Evolutionary conservation across 2,113 vertebrate genomes (phyloP).

Genomic region (Pterocles orientalis): DNA sequence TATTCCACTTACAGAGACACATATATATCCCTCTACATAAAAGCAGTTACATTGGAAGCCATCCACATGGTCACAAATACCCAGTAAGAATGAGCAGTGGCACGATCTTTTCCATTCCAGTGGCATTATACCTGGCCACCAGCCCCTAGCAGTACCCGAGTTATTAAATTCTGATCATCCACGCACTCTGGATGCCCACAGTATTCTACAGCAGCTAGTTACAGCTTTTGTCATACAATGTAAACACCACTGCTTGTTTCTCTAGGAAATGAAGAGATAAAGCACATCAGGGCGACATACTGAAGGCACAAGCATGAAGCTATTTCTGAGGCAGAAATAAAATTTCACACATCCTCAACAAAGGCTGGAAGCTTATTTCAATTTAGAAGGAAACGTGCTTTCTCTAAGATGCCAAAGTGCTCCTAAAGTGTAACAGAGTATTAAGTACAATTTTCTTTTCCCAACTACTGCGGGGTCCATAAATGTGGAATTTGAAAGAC

Average conservation of each 20-base stretch:
- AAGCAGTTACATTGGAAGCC: neutral
- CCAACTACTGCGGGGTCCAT: neutral
- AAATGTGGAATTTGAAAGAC: neutral
- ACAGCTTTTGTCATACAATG: neutral
- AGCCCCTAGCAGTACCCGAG: neutral
- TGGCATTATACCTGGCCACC: neutral
- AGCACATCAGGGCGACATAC: neutral
- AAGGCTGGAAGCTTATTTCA: neutral
- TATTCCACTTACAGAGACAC: too few species aligned
- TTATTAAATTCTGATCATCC: neutral
- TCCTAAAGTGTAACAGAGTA: neutral
- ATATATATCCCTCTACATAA: accelerated
- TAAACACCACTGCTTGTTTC: neutral
- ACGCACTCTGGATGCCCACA: neutral
- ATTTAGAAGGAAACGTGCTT: neutral
- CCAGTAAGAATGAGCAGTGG: neutral
- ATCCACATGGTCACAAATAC: neutral
- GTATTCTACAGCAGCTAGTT: neutral
- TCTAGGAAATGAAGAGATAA: neutral
- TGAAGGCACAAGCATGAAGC: neutral
- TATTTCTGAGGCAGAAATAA: neutral
- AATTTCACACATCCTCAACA: neutral
- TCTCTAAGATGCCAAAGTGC: neutral
- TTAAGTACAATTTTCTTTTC: neutral
- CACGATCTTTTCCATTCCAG: neutral